Conservation (phyloP, 2,113 vertebrate species). For the Mus pahari region DNA sequence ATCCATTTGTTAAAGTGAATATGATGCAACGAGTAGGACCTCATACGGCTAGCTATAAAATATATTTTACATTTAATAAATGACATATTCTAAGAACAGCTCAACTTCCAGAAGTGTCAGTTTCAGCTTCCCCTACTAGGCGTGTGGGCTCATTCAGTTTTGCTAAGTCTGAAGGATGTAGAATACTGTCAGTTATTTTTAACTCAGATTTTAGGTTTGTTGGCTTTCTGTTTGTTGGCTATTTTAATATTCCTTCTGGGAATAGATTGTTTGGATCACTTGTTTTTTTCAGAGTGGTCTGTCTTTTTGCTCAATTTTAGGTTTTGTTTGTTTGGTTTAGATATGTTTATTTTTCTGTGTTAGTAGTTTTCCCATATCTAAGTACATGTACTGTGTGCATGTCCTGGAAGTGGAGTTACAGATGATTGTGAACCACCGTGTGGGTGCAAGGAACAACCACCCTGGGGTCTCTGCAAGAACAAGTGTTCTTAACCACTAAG, state of each 20-base stretch:
- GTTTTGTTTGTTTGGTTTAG: not conserved
- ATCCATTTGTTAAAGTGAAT: not conserved
- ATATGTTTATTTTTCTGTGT: not conserved
- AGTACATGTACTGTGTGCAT: not conserved
- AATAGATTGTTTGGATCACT: not conserved
- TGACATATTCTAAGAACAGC: not conserved
- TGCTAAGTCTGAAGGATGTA: not conserved
- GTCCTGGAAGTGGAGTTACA: not conserved
- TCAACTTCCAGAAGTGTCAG: not conserved
- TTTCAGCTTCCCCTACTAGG: not conserved
- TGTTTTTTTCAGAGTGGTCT: not conserved
- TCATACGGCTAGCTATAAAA: too few species aligned
- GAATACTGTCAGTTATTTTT: not conserved
- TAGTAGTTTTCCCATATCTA: not conserved
- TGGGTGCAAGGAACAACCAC: not conserved
- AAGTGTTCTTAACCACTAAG: not conserved
- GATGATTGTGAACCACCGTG: not conserved
- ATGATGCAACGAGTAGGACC: not conserved
- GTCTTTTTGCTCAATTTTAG: not conserved
- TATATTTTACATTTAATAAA: not conserved
- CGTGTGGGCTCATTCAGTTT: not conserved
- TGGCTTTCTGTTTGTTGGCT: not conserved
- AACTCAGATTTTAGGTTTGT: not conserved
- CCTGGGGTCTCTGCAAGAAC: not conserved
- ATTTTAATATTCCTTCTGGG: not conserved